phyloP scores from a whole-genome alignment of 1,140 invertebrate species.

The Grapholita molesta region DNA sequence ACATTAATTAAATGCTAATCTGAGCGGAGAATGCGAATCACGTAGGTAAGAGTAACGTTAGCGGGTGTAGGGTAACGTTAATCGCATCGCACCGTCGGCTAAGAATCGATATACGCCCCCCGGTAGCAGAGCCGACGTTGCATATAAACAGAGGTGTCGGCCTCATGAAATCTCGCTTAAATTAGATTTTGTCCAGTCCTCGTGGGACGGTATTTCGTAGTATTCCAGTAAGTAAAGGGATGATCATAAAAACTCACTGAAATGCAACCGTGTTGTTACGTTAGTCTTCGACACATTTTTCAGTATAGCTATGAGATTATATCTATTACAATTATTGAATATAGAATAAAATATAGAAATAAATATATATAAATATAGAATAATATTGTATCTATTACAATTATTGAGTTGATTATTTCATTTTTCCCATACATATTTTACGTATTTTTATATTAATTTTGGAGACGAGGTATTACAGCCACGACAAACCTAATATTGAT shows the following conservation, averaged over 20 bases:
- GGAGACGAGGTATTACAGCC: no score
- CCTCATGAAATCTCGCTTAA: conserved; percentile 16
- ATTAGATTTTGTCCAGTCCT: conserved; percentile 3
- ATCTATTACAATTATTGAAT: no score
- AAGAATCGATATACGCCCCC: neutral
- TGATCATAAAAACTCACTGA: neutral
- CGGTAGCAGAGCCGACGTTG: neutral
- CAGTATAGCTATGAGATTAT: no score
- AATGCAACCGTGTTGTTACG: neutral
- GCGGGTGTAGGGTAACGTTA: neutral
- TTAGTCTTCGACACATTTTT: no score
- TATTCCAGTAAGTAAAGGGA: neutral
- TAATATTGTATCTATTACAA: no score
- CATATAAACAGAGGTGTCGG: conserved; percentile 1
- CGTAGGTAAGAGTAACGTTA: neutral
- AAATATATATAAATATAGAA: no score
- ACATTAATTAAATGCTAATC: neutral
- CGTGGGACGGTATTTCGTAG: neutral
- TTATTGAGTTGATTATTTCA: no score
- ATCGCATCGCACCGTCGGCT: neutral
- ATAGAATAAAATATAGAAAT: no score
- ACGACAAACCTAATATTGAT: no score
- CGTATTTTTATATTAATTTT: no score
- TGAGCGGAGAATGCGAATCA: neutral
- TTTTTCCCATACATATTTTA: no score